Conservation (phyloP, 2,113 vertebrate species). For the Sceloporus tristichus region DNA sequence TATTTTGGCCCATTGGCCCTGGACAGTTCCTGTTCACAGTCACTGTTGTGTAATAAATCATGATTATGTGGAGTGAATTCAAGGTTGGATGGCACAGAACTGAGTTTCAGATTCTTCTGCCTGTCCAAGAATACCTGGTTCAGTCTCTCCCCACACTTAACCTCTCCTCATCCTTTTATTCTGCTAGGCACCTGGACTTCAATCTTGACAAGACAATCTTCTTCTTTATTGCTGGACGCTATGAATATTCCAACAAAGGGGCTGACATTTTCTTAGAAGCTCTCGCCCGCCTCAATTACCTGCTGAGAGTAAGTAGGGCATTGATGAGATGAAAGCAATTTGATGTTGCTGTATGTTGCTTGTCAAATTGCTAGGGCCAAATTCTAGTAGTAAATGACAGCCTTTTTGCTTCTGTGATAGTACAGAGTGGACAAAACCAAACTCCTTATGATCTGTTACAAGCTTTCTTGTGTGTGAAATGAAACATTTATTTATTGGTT, state of each 20-base stretch:
- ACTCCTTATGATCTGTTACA: background rate
- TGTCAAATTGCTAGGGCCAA: background rate
- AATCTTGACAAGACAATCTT: slow-evolving; percentile 93
- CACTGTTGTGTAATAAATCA: background rate
- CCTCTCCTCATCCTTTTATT: background rate
- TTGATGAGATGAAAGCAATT: background rate
- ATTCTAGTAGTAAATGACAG: background rate
- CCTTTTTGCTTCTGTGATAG: background rate
- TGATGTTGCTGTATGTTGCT: too few species aligned
- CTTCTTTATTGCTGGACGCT: slow-evolving; percentile 93
- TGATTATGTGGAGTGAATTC: background rate
- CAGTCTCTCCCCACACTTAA: background rate
- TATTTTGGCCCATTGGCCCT: background rate
- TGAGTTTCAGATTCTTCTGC: background rate
- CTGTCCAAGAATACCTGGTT: background rate
- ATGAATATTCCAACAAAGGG: slow-evolving; percentile 94
- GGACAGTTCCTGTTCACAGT: background rate
- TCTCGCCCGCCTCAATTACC: slow-evolving; percentile 92
- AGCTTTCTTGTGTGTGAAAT: background rate
- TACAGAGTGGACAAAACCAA: background rate
- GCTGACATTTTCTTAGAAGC: slow-evolving; percentile 92
- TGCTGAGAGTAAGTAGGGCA: slow-evolving; percentile 83
- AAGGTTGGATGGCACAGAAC: too few species aligned
- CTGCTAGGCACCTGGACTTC: slow-evolving; percentile 88
- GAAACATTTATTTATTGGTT: background rate